Conservation (phyloP, 2,797 vertebrate species). For the Takifugu rubripes region DNA sequence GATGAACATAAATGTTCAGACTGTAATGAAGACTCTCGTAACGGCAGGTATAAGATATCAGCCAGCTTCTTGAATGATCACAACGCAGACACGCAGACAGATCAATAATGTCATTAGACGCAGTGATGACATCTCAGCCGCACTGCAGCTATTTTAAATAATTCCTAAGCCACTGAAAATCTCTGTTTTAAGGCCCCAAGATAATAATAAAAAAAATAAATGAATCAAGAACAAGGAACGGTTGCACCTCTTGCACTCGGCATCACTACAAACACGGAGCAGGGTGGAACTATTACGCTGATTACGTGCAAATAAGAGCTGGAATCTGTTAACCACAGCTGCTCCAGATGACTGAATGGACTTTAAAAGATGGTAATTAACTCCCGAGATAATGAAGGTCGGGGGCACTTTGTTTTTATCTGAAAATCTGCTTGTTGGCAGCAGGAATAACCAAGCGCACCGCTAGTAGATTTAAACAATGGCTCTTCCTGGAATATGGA, state of each 20-base stretch:
- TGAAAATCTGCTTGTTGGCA: too few relatives aligned
- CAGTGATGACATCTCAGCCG: slow-evolving; percentile 18
- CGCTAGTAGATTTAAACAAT: too few relatives aligned
- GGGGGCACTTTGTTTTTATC: background rate
- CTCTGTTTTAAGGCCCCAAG: slow-evolving; percentile 6
- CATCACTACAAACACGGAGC: background rate
- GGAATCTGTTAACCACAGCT: slow-evolving; percentile 3
- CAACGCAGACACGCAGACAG: slow-evolving; percentile 1
- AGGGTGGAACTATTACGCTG: background rate
- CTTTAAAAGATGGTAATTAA: slow-evolving; percentile 21
- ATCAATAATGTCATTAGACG: slow-evolving; percentile 36
- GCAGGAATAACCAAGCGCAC: too few relatives aligned
- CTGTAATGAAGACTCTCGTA: background rate
- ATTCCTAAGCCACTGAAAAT: background rate
- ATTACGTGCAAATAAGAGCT: slow-evolving; percentile 13
- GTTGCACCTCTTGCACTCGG: background rate
- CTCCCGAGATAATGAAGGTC: slow-evolving; percentile 17
- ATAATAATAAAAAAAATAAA: background rate
- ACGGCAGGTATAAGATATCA: too few relatives aligned
- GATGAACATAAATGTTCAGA: slow-evolving; percentile 7
- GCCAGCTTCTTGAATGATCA: too few relatives aligned
- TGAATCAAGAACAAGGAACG: background rate
- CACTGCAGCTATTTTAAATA: slow-evolving; percentile 14
- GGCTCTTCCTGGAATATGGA: too few relatives aligned
- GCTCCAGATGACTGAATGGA: slow-evolving; percentile 6